phyloP scores from a whole-genome alignment of 2,888 invertebrate species.

The Podotricha telesiphe region DNA sequence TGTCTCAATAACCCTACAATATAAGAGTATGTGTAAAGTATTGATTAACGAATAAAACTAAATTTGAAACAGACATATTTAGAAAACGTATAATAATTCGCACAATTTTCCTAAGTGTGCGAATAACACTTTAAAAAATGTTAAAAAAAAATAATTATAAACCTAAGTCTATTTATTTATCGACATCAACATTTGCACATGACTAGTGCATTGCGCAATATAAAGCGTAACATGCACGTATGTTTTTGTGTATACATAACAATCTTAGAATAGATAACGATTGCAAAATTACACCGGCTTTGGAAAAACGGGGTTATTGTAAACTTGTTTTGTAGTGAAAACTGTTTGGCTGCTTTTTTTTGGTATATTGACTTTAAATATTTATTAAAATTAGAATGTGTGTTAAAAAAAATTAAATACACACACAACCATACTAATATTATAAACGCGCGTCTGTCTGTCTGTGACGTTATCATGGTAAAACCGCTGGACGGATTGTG shows the following conservation, averaged over 20 bases:
- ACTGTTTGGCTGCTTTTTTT: conserved; percentile 10
- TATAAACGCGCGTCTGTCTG: too few relatives aligned
- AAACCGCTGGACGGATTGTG: too few relatives aligned
- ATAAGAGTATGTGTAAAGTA: too few relatives aligned
- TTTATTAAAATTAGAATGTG: not conserved
- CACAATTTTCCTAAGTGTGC: too few relatives aligned
- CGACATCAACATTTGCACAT: conserved; percentile 47
- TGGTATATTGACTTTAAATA: not conserved
- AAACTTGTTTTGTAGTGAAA: conserved; percentile 9
- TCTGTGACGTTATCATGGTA: too few relatives aligned
- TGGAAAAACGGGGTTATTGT: conserved; percentile 27
- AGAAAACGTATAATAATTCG: too few relatives aligned
- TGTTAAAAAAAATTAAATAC: not conserved
- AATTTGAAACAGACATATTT: too few relatives aligned
- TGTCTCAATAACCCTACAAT: too few relatives aligned
- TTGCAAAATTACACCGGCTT: conserved; percentile 43
- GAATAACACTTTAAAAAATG: too few relatives aligned
- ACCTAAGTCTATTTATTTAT: conserved; percentile 36
- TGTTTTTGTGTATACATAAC: conserved; percentile 47
- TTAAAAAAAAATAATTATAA: too few relatives aligned
- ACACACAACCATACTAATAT: too few relatives aligned
- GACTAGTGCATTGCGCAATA: conserved; percentile 66
- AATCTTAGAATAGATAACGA: conserved; percentile 45
- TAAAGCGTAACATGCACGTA: conserved; percentile 57
- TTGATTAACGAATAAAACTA: too few relatives aligned